Conservation (phyloP, 1,140 invertebrate species). For the Lasaia peninsularis region DNA sequence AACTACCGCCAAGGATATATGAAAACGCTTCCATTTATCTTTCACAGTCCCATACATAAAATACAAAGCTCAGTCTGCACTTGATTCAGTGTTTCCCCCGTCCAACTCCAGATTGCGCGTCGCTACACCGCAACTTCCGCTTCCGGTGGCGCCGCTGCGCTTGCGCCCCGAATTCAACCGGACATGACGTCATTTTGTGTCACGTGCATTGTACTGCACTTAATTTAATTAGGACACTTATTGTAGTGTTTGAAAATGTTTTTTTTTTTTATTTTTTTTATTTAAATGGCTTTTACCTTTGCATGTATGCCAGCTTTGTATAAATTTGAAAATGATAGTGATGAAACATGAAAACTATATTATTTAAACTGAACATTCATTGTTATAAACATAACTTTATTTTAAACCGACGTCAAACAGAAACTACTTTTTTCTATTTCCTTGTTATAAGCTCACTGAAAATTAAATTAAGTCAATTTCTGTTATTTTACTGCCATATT, state of each 20-base stretch:
- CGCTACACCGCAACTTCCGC: conserved; percentile 65
- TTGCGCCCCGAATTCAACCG: conserved; percentile 39
- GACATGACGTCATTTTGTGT: conserved; percentile 46
- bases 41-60: conserved; percentile 62
- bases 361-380: too few relatives aligned
- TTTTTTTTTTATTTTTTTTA: too few relatives aligned
- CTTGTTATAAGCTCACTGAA: too few relatives aligned
- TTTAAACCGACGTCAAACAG: too few relatives aligned
- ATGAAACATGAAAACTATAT: too few relatives aligned
- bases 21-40: conserved; percentile 58
- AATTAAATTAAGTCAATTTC: too few relatives aligned
- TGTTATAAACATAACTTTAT: too few relatives aligned
- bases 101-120: conserved; percentile 69
- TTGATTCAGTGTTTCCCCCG: conserved; percentile 72
- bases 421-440: too few relatives aligned
- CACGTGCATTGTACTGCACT: conserved; percentile 25
- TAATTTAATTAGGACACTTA: conserved; percentile 23
- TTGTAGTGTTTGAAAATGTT: neutral
- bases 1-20: conserved; percentile 35
- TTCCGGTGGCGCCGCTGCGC: conserved; percentile 56
- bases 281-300: too few relatives aligned
- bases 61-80: conserved; percentile 57
- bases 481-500: too few relatives aligned
- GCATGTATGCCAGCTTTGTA: too few relatives aligned
- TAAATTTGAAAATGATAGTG: too few relatives aligned